Conservation (phyloP, 1,140 invertebrate species). For the Papilio aristodemus region DNA sequence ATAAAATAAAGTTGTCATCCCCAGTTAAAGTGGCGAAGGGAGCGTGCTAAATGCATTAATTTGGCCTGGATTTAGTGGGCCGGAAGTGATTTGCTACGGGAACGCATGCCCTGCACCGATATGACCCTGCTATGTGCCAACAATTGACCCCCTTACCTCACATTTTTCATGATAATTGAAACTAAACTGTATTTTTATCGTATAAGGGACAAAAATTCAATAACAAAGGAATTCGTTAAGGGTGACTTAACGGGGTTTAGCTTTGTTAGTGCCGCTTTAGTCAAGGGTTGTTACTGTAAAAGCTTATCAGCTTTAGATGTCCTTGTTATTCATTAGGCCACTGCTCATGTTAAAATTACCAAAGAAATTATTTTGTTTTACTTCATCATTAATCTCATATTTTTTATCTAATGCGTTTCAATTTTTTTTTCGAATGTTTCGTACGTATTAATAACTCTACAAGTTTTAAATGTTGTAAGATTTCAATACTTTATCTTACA, state of each 20-base stretch:
- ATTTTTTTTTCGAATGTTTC: no score
- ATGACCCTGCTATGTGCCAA: conserved; percentile 60
- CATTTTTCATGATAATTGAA: conserved; percentile 51
- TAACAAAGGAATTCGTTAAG: conserved; percentile 38
- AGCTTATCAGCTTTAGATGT: conserved; percentile 53
- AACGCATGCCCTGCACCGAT: conserved; percentile 65
- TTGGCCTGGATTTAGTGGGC: conserved; percentile 78
- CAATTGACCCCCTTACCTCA: conserved; percentile 61
- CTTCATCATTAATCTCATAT: neutral
- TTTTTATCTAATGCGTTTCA: no score
- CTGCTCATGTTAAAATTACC: conserved; percentile 8
- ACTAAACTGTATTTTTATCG: conserved; percentile 50
- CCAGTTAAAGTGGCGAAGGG: conserved; percentile 57
- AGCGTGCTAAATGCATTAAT: conserved; percentile 80
- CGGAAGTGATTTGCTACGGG: conserved; percentile 80
- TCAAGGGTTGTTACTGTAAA: conserved; percentile 57
- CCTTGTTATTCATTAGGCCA: conserved; percentile 37
- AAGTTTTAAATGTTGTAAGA: no score
- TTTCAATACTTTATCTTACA: neutral
- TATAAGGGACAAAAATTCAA: conserved; percentile 48
- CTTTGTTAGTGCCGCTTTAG: conserved; percentile 54
- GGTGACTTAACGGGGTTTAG: conserved; percentile 55
- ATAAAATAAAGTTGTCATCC: conserved; percentile 79
- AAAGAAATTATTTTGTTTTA: neutral
- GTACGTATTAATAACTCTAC: no score